These are phyloP conservation scores for Gadus macrocephalus DNA, from an alignment of 2,113 vertebrate species.

Conservation along the genomic window DNA sequence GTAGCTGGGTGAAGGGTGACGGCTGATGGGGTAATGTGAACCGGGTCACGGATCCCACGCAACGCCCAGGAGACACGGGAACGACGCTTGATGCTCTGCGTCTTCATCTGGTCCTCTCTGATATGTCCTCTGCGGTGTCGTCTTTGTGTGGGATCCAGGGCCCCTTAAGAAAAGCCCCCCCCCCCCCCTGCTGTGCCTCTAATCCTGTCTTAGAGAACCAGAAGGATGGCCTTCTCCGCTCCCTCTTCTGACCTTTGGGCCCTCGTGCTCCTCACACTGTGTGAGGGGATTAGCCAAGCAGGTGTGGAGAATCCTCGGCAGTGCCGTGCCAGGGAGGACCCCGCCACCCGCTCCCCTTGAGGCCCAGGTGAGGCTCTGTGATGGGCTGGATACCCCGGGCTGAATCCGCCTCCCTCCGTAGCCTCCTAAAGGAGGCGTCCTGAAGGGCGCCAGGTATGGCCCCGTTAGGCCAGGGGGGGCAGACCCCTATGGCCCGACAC, in stretches of 20 bases:
- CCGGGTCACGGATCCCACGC: constrained; percentile 36
- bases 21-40: background rate
- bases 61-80: constrained; percentile 22
- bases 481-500: constrained; percentile 62
- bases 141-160: constrained; percentile 43
- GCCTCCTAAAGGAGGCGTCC: constrained; percentile 61
- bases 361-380: constrained; percentile 60
- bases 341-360: constrained; percentile 29
- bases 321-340: constrained; percentile 55
- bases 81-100: constrained; percentile 10
- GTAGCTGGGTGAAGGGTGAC: background rate
- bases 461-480: constrained; percentile 47
- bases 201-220: constrained; percentile 67
- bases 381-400: constrained; percentile 45
- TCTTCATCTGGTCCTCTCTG: constrained; percentile 27
- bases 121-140: background rate
- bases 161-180: constrained; percentile 31
- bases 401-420: constrained; percentile 46
- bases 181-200: constrained; percentile 49
- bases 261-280: constrained; percentile 45
- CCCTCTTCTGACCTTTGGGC: constrained; percentile 51
- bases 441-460: constrained; percentile 66
- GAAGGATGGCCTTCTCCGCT: constrained; percentile 51
- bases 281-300: constrained; percentile 64
- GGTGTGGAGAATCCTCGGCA: constrained; percentile 45